These are phyloP conservation scores for Sardina pilchardus DNA, from an alignment of 2,113 vertebrate species.

Conservation along the genomic window DNA sequence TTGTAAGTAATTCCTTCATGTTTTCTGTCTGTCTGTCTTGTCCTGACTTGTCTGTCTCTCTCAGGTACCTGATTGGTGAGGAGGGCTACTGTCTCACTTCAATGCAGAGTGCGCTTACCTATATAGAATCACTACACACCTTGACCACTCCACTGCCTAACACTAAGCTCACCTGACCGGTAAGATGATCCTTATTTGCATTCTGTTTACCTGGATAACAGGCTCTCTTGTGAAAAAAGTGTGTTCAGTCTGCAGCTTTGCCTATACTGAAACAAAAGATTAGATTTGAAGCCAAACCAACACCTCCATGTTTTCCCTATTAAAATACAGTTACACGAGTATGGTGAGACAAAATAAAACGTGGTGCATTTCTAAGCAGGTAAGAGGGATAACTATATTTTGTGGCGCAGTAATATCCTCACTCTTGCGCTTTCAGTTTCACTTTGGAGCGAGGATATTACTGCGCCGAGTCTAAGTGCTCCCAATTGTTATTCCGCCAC, in stretches of 20 bases:
- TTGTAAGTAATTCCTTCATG: not conserved
- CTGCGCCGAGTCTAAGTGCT: no score
- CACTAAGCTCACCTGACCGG: conserved; percentile 59
- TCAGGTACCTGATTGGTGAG: conserved; percentile 91
- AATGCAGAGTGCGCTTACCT: conserved; percentile 88
- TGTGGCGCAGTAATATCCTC: no score
- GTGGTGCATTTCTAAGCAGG: no score
- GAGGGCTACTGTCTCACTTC: conserved; percentile 96
- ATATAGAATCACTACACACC: conserved; percentile 80
- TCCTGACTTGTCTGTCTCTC: conserved; percentile 37
- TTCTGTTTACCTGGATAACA: not conserved
- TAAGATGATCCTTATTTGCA: conserved; percentile 32
- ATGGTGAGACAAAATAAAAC: no score
- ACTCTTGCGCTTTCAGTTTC: no score
- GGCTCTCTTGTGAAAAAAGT: no score
- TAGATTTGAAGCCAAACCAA: no score
- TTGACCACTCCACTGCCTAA: conserved; percentile 40
- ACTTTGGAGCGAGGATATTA: no score
- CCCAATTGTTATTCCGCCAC: no score
- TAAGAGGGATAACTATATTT: no score
- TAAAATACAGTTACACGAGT: no score
- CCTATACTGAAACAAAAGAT: not conserved
- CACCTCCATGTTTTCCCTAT: no score
- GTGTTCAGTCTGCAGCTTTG: not conserved
- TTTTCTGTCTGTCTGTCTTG: not conserved